These are phyloP conservation scores for Sipha flava DNA, from an alignment of 1,140 invertebrate species.

Conservation along the genomic window DNA sequence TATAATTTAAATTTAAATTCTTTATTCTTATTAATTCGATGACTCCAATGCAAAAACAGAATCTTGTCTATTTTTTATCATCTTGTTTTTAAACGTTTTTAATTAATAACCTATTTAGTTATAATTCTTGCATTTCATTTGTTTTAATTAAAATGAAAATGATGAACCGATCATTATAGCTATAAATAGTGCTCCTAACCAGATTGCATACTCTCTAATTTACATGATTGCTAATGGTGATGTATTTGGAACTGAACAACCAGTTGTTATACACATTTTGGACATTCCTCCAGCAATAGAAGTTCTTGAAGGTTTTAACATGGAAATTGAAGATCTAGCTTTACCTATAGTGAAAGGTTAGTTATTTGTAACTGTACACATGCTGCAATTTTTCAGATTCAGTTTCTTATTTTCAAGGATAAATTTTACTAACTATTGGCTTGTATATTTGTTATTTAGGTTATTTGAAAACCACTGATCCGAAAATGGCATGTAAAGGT, in stretches of 20 bases:
- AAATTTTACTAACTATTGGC: not conserved
- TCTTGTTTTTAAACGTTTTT: too few relatives aligned
- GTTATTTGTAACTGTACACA: too few relatives aligned
- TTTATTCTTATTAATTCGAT: too few relatives aligned
- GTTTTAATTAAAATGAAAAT: not conserved
- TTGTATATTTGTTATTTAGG: conserved; percentile 45
- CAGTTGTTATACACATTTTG: conserved; percentile 80
- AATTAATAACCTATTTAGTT: too few relatives aligned
- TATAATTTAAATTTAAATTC: too few relatives aligned
- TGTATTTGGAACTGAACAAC: conserved; percentile 88
- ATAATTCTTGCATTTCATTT: too few relatives aligned
- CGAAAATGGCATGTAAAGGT: conserved; percentile 85
- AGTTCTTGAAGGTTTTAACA: conserved; percentile 90
- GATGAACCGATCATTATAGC: conserved; percentile 86
- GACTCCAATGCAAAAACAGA: too few relatives aligned
- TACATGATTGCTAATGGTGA: conserved; percentile 91
- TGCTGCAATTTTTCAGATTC: too few relatives aligned
- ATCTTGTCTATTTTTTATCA: too few relatives aligned
- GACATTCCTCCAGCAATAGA: conserved; percentile 94
- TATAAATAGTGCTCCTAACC: conserved; percentile 94
- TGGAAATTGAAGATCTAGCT: conserved; percentile 95
- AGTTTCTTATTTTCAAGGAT: too few relatives aligned
- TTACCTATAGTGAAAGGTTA: conserved; percentile 71
- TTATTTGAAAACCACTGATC: conserved; percentile 79
- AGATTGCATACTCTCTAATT: conserved; percentile 95